Evolutionary conservation across 2,888 invertebrate genomes (phyloP).

Genomic region (Eupithecia subfuscata): DNA sequence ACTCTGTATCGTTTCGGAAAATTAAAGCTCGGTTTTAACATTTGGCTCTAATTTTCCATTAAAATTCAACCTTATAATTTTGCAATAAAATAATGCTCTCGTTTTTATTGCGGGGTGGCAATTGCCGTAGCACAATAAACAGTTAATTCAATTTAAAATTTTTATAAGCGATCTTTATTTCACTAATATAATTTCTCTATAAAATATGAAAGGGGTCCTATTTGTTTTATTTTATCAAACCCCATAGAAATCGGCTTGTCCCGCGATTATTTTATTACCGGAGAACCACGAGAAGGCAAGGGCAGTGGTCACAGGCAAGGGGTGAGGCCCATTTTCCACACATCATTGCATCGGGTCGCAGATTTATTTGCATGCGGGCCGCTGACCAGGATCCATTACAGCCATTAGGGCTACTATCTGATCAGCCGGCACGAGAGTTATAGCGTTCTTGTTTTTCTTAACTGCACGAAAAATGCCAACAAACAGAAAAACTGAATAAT

Average conservation of each 20-base stretch:
- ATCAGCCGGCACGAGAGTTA: slow-evolving; percentile 82
- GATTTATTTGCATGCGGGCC: slow-evolving; percentile 85
- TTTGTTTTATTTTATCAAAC: background rate
- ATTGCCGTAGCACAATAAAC: slow-evolving; percentile 10
- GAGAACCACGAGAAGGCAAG: slow-evolving; percentile 48
- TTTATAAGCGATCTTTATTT: background rate
- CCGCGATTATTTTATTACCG: slow-evolving; percentile 51
- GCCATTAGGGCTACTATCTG: slow-evolving; percentile 81
- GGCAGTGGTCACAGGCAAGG: slow-evolving; percentile 61
- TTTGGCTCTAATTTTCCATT: slow-evolving; percentile 43
- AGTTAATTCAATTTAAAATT: background rate
- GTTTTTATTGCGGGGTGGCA: slow-evolving; percentile 37
- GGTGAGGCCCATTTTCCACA: slow-evolving; percentile 82
- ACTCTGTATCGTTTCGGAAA: slow-evolving; percentile 6
- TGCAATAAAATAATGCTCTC: slow-evolving; percentile 44
- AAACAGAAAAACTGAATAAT: slow-evolving; percentile 66
- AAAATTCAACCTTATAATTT: slow-evolving; percentile 44
- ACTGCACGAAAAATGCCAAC: slow-evolving; percentile 75
- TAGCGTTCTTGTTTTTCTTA: slow-evolving; percentile 81
- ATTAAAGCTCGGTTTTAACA: slow-evolving; percentile 30
- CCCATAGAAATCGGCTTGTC: slow-evolving; percentile 23
- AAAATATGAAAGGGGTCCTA: background rate
- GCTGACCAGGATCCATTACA: slow-evolving; percentile 84
- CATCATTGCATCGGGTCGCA: slow-evolving; percentile 84
- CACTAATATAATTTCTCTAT: background rate